Evolutionary conservation across 2,888 invertebrate genomes (phyloP), one percentile per base, ranked within the genome.

Genomic region (Allolobophora icterica): DNA sequence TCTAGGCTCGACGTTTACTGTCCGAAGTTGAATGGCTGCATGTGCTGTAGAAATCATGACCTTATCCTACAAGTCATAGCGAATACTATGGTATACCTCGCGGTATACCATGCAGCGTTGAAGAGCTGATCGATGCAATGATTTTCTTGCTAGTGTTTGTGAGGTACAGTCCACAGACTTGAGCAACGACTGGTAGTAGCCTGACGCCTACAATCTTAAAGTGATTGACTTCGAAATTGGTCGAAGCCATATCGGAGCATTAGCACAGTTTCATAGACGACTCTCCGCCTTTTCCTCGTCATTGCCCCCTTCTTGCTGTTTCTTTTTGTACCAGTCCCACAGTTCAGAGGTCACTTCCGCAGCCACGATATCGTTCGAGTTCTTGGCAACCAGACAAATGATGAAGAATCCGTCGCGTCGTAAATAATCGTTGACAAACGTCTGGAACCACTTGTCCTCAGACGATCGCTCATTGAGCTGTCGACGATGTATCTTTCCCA

Each of bases 331-430:
- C 58, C 92, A 92, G 42, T 92, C 92, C 92, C 92, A 93, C 38
- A 93, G 91, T 8, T 93, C 93, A 42, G 91, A 90, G 17, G 93
- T 90, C 13, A 93, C 91, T 87, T 93, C 93, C 21, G 93, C 93
- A 13, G 93, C 92, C 30, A 93, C 91, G 13, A 93, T 90, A 90
- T 93, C 93, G 84, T 92, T 93, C n/a, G 93, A 90, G 90, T 93
- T 93, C 91, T 92, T 92, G 30, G 90, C 92, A n/a, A 93, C 93
- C 52, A 93, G 84, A 34, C 93, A 89, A n/a, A 93, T 92, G 35
- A 93, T 89, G 90, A 93, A 93, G 33, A 92, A 90, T 24, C 93
- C 93, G 58, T 93, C 93, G 33, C 93, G 52, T 30, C 92, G 89
- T 30, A 93, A 90, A 90, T 92, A 93, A 5, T 90, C 71, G n/a